Conservation (phyloP, 1,140 invertebrate genomes). For the Drosophila pachea region DNA sequence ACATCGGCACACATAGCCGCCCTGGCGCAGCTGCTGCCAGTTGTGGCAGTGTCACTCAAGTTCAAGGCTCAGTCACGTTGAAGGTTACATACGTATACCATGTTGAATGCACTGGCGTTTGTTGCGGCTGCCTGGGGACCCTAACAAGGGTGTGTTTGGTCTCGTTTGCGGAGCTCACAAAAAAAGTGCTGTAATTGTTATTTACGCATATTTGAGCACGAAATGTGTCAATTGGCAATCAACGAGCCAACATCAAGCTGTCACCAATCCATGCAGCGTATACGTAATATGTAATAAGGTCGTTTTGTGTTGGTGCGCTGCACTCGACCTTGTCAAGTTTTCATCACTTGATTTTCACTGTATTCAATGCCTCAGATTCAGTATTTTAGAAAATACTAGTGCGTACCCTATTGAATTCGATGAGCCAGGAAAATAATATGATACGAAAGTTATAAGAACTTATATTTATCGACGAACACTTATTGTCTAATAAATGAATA, state of each 20-base stretch:
- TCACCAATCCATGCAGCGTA: slow-evolving; percentile 47
- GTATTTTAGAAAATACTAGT: neutral
- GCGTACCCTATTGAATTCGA: neutral
- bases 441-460: too few relatives aligned
- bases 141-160: slow-evolving; percentile 66
- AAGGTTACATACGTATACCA: slow-evolving; percentile 43
- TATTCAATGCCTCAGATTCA: neutral
- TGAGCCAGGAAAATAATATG: neutral
- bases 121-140: slow-evolving; percentile 29
- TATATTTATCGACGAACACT: too few relatives aligned
- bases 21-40: slow-evolving; percentile 33
- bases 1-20: slow-evolving; percentile 57
- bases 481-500: too few relatives aligned
- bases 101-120: slow-evolving; percentile 37
- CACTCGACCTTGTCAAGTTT: slow-evolving; percentile 46
- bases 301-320: slow-evolving; percentile 4
- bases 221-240: slow-evolving; percentile 73
- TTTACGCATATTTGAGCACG: slow-evolving; percentile 75
- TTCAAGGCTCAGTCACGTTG: slow-evolving; percentile 65
- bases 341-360: slow-evolving; percentile 48
- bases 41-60: slow-evolving; percentile 70
- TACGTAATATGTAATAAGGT: slow-evolving; percentile 65
- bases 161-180: slow-evolving; percentile 27
- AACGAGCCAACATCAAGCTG: slow-evolving; percentile 42
- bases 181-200: slow-evolving; percentile 75